Base-by-base conservation (phyloP, 1,140 invertebrate genomes). In the Thaumetopoea pityocampa region DNA sequence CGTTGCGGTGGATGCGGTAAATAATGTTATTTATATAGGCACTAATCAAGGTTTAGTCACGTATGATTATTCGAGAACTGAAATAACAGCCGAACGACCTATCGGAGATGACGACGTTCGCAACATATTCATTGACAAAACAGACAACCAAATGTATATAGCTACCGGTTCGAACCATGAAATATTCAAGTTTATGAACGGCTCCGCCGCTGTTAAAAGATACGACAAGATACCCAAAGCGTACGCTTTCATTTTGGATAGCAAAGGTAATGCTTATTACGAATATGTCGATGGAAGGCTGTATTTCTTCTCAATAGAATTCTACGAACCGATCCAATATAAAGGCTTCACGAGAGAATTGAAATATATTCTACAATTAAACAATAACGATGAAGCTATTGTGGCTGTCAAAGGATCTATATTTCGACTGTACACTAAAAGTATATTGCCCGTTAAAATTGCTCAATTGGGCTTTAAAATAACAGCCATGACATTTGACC, bases 101-200 rank as follows among this genome's bases (percentile, higher is more conserved):
- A 68, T 82, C 14, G 80, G 80, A 1, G 80, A 84, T 19, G 80
- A 84, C 18, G 77, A 84, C 18, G 53, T 84, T 0, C 32, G 68
- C 23, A 68, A 40, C 15, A 84, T 84, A 34, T 84, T 81, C 17
- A 69, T 84, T 17, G 80, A 84, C 19, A 77, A 69, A 62, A 45
- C 44, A 1, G 66, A 79, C n/a, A 71, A 68, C 17, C 65, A 67
- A 24, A 80, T 84, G 80, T 84, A 81, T 19, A 84, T 84, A 40
- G 63, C 67, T 2, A 73, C 67, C 7, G 80, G 78, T 5, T 27
- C 60, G 1, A 69, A 66, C 23, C 68, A 72, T 15, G 80, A 84
- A 29, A 68, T 84, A 11, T 79, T 73, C 14, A 56, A 34, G 22
- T 82, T 84, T 14, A 41, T 82, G 3, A 84, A 84, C 42, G 72